These are phyloP conservation scores for Otus scops DNA, from an alignment of 2,797 vertebrate species.

Conservation along the genomic window DNA sequence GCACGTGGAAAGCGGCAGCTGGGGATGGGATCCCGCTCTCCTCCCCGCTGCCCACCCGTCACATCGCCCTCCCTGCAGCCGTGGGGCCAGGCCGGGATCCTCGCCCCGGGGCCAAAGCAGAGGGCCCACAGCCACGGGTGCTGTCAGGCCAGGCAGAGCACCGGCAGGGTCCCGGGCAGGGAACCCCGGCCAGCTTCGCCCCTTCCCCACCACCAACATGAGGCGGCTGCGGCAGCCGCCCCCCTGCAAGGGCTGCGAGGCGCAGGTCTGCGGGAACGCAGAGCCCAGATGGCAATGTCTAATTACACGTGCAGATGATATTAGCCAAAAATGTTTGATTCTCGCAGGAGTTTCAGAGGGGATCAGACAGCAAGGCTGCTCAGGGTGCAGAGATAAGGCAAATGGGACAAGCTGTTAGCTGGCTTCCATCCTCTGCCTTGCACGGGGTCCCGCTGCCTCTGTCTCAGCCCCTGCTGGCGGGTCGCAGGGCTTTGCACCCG, in stretches of 20 bases:
- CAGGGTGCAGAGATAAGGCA: not conserved
- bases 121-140: accelerated
- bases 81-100: accelerated
- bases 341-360: not conserved
- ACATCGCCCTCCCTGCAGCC: not conserved
- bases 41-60: not conserved
- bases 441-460: not conserved
- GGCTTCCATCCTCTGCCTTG: not conserved
- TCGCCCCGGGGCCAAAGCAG: not conserved
- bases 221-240: accelerated
- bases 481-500: not conserved
- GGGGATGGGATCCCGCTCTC: not conserved
- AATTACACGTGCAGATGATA: not conserved
- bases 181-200: not conserved
- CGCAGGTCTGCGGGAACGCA: not conserved
- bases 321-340: conserved; percentile 42
- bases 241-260: not conserved
- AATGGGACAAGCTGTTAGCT: not conserved
- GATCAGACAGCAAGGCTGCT: conserved; percentile 25
- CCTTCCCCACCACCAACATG: accelerated
- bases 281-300: conserved; percentile 63
- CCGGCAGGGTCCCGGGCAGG: accelerated
- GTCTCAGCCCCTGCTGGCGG: not conserved
- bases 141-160: not conserved
- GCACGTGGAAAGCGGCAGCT: not conserved